These are phyloP conservation scores for Rhodeus uyekii DNA, from an alignment of 2,797 vertebrate species.

Conservation along the genomic window DNA sequence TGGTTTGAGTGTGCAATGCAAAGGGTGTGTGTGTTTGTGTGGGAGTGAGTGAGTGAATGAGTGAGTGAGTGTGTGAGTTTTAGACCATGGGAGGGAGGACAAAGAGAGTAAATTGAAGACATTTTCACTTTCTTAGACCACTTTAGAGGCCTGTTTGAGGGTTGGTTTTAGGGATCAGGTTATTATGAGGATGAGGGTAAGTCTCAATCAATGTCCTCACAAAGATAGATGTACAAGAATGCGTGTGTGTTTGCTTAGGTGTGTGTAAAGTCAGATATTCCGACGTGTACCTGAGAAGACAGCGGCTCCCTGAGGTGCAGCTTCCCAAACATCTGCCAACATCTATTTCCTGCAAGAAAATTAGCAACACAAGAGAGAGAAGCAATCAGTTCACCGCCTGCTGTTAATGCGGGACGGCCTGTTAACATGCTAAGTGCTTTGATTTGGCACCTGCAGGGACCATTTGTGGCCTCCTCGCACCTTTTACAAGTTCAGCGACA, in stretches of 20 bases:
- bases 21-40: conserved; percentile 27
- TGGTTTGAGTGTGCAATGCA: conserved; percentile 28
- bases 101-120: too few species aligned
- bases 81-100: too few species aligned
- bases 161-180: too few species aligned
- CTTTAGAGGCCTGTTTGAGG: too few species aligned
- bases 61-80: conserved; percentile 7
- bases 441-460: conserved; percentile 73
- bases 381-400: conserved; percentile 70
- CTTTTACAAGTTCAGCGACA: conserved; percentile 55
- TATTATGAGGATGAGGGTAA: too few species aligned
- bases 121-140: too few species aligned
- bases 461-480: conserved; percentile 72
- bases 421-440: conserved; percentile 71
- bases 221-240: too few species aligned
- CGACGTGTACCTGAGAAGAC: conserved; percentile 81
- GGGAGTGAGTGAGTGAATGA: background rate
- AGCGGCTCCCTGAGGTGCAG: conserved; percentile 80
- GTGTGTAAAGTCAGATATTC: conserved; percentile 68
- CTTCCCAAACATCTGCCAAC: conserved; percentile 86
- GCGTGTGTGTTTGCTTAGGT: conserved; percentile 3
- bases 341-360: conserved; percentile 87
- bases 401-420: conserved; percentile 65
- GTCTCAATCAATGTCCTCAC: too few species aligned
- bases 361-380: conserved; percentile 85